phyloP scores from a whole-genome alignment of 2,797 vertebrate genomes.

The Danionella dracula region DNA sequence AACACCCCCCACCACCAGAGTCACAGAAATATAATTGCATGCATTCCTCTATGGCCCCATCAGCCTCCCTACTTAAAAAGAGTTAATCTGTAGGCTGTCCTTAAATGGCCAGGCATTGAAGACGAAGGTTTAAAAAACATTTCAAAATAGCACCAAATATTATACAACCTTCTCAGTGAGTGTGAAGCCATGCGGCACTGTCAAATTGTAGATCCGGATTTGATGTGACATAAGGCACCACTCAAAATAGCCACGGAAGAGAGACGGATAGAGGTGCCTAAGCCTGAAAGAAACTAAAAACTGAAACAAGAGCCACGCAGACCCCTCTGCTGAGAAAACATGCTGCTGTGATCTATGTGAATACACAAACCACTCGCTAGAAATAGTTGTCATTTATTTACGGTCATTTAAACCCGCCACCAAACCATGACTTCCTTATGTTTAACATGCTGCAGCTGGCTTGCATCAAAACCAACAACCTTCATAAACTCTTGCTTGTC shows the following conservation, averaged over 20 bases:
- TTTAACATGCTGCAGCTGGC: not conserved
- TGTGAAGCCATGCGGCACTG: not conserved
- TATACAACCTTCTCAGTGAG: constrained; percentile 9
- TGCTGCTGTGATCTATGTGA: not conserved
- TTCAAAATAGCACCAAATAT: constrained; percentile 23
- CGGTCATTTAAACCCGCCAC: not conserved
- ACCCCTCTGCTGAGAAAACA: not conserved
- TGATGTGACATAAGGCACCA: constrained; percentile 6
- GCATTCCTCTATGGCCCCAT: not conserved
- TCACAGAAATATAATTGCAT: not conserved
- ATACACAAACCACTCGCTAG: not conserved
- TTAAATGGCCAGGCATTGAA: not conserved
- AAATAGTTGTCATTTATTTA: not conserved
- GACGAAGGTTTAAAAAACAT: not conserved
- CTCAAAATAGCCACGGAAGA: constrained; percentile 33
- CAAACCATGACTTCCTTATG: not conserved
- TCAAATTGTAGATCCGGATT: constrained; percentile 12
- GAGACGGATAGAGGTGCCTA: constrained; percentile 2
- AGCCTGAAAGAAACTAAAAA: constrained; percentile 31
- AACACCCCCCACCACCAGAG: not conserved
- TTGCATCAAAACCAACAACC: not conserved
- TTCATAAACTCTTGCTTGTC: not conserved
- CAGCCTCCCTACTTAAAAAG: not conserved
- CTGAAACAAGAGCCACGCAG: constrained; percentile 19
- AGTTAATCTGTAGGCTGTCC: constrained; percentile 4